Base-by-base conservation (phyloP, 2,797 vertebrate genomes). In the Hirundo rustica region DNA sequence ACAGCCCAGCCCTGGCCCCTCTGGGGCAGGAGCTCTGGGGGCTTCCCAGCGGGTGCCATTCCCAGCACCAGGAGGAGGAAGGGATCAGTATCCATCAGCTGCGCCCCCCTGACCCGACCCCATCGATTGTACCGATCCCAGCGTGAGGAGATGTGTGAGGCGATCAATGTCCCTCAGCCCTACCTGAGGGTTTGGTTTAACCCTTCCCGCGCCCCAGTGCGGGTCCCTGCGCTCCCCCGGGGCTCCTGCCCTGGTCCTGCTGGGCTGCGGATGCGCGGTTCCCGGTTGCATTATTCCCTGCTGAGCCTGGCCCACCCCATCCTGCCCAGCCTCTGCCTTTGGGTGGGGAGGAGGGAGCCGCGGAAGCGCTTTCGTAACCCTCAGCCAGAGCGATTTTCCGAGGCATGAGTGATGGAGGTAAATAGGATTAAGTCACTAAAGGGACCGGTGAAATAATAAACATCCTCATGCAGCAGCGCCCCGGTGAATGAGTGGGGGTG, bases 141-240 rank as follows among this genome's bases (percentile, higher is more conserved):
- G 40, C 13, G 77, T 50, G 80, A 40, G 26, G 90, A 94, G 93
- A 23, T 25, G 65, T 10, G 85, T 6, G 36, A 87, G 57, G 62
- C 1, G 2, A 82, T 95, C 85, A 1, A 67, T 92, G 40, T 0
- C 23, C 57, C 67, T 42, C 62, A 21, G 84, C n/a, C 48, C 72
- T 20, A 55, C 67, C 32, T 45, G 68, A 29, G 45, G 38, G 18
- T 10, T 38, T 3, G 2, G 34, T 58, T 85, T 94, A 87, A 92
- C 78, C 73, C 66, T 67, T 86, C 11, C 13, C 0, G 2, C 38
- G 3, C 42, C 53, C 9, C 0, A 0, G 12, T 2, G 29, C 1
- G 3, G 19, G 17, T 66, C n/a, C 22, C 44, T 2, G 18, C 4
- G 1, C 54, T 67, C 29, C 40, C 36, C 15, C 1, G 1, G n/a